Base-by-base conservation (phyloP, 2,888 invertebrate genomes). In the Drosophila heteroneura region DNA sequence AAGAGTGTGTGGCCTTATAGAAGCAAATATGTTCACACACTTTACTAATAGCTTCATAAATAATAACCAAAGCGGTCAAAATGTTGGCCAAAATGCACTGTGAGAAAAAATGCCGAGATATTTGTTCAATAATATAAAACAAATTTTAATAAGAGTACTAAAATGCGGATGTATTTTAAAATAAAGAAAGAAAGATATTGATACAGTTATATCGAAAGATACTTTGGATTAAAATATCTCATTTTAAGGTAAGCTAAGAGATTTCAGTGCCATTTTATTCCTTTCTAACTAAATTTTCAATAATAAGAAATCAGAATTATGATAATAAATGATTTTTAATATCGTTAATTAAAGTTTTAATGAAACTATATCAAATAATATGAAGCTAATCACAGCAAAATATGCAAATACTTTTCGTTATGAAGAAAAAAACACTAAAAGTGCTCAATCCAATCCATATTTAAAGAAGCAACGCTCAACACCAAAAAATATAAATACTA, bases 41-140 rank as follows among this genome's bases (percentile, higher is more conserved):
- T 90, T 87, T 84, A 83, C 91, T 92, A 92, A 92, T 92, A 92
- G 92, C 91, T 90, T 86, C 92, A 92, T 92, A 92, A 92, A 92
- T 92, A 92, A 92, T 92, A 92, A 90, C 88, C 88, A 91, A 92
- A 82, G 85, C 91, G 91, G 76, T 85, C 84, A 76, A 87, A 75
- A 73, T 57, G 83, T 72, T 79, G 69, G 47, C 30, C 69, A 60
- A 73, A 74, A 57, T 64, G 52, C 89, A 84, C 85, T 75, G 77
- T 30, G 10, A 58, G 56, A 79, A 86, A 74, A 19, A 1, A 10
- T 0, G 16, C 22, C 16, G 1, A 14, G 26, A 41, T 2, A 3
- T 35, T 14, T 35, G 2, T 35, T 35, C 14, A 35, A 5, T 14
- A 47, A 26, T 33, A 30, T 33, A 14, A 39, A 26, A 2, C 1